Base-by-base conservation (phyloP, 2,888 invertebrate species). In the Pharmacophagus antenor region DNA sequence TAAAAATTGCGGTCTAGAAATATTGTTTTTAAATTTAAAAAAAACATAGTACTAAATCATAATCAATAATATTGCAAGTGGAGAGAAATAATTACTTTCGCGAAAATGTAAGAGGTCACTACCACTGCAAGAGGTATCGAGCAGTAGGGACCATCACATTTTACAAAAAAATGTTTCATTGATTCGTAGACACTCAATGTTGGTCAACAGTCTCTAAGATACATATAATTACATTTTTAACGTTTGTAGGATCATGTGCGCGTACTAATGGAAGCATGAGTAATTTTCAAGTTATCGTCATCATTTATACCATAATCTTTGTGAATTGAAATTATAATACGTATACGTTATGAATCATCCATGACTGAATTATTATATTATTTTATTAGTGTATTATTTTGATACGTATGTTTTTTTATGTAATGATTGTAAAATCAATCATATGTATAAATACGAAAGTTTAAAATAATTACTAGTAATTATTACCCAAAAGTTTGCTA, bases 301-400 rank as follows among this genome's bases (percentile, higher is more conserved):
- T 60, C 50, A 20, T 27, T 22, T 49, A 42, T 47, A 37, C 49
- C 12, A 22, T 23, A 46, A 48, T 51, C 41, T 7, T 49, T 20
- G 27, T n/a, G 46, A 37, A 37, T n/a, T 37, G 3, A 37, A 37
- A n/a, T 37, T 47, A 55, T 55, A 31, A 31, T 31, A 41, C 23
- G 23, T n/a, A n/a, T n/a, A n/a, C n/a, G n/a, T n/a, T n/a, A 15
- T 60, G 60, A 60, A 25, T 56, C 60, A 60, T 21, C 51, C 50
- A 55, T 60, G 60, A 56, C 51, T 56, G 51, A 51, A 47, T 17
- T 53, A 70, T 68, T 15, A n/a, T n/a, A 4, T n/a, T 37, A 1
- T 37, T 37, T 8, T 37, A 8, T 37, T 3, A 31, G 15, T 37
- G 15, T 37, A n/a, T 37, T 2, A 37, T 37, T 15, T n/a, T n/a